Percentiles rank a stretch among this genome's conserved stretches.
phyloP scores from a whole-genome alignment of 2,797 vertebrate species.

The Coregonus suidteri region DNA sequence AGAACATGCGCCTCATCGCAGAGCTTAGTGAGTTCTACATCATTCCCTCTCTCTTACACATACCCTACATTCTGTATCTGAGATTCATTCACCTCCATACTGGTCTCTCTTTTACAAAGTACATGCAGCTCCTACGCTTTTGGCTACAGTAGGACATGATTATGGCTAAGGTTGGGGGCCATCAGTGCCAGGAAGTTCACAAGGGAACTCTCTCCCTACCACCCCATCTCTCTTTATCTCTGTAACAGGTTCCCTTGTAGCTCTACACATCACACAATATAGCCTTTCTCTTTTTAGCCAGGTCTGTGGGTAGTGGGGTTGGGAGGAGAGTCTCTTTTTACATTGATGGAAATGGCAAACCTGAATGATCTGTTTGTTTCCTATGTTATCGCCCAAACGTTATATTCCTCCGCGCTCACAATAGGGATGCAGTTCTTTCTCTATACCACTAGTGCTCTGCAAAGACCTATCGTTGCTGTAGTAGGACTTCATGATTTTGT shows the following conservation, averaged over 20 bases:
- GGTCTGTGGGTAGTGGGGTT: not conserved
- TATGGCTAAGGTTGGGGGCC: not conserved
- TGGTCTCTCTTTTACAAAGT: not conserved
- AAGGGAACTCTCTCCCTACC: not conserved
- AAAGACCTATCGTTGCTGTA: not conserved
- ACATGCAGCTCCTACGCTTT: not conserved
- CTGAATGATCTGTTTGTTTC: constrained; percentile 22
- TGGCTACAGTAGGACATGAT: not conserved
- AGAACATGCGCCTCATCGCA: constrained; percentile 81
- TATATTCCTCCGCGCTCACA: not conserved
- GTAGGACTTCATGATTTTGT: too few relatives aligned
- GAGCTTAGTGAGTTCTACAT: constrained; percentile 83
- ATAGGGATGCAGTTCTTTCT: not conserved
- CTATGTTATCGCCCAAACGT: not conserved
- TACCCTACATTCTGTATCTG: not conserved
- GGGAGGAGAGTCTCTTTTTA: not conserved
- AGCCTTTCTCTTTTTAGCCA: not conserved
- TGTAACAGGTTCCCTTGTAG: not conserved
- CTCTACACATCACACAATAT: not conserved
- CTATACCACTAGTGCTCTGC: not conserved
- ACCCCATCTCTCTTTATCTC: not conserved
- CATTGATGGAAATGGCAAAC: constrained; percentile 5
- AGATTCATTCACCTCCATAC: not conserved
- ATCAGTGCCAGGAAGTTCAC: not conserved
- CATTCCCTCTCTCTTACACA: not conserved